Conservation (phyloP, 2,888 invertebrate genomes). For the Theristus sp. region DNA sequence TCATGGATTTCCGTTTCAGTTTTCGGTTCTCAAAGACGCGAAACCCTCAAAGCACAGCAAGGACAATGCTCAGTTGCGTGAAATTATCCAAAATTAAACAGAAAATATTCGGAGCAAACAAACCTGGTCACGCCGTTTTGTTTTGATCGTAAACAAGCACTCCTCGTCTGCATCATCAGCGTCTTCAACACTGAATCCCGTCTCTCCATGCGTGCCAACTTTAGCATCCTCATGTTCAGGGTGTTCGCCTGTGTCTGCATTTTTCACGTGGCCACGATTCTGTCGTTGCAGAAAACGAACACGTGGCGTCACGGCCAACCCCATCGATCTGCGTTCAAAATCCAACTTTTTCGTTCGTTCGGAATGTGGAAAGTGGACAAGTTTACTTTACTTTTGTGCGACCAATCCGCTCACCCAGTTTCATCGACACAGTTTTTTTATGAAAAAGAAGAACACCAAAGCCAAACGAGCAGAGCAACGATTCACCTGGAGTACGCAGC, state of each 20-base stretch:
- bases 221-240: background rate
- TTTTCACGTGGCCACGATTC: background rate
- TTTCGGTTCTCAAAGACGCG: too few species aligned
- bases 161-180: constrained; percentile 31
- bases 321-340: constrained; percentile 45
- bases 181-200: constrained; percentile 33
- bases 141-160: constrained; percentile 47
- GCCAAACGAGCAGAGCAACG: background rate
- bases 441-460: background rate
- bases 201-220: background rate
- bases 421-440: too few species aligned
- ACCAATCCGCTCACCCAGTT: too few species aligned
- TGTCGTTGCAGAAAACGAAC: constrained; percentile 52
- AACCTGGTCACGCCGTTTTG: too few species aligned
- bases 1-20: too few species aligned
- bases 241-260: background rate
- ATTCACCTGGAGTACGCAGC: constrained; percentile 54
- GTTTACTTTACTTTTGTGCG: too few species aligned
- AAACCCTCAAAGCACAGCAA: too few species aligned
- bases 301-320: constrained; percentile 66
- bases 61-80: too few species aligned
- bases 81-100: too few species aligned
- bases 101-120: too few species aligned
- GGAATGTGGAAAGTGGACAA: too few species aligned
- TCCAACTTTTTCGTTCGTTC: too few species aligned